Evolutionary conservation across 2,113 vertebrate genomes (phyloP), one percentile per base, ranked within the genome.

Genomic region (Ceyx margarethae): DNA sequence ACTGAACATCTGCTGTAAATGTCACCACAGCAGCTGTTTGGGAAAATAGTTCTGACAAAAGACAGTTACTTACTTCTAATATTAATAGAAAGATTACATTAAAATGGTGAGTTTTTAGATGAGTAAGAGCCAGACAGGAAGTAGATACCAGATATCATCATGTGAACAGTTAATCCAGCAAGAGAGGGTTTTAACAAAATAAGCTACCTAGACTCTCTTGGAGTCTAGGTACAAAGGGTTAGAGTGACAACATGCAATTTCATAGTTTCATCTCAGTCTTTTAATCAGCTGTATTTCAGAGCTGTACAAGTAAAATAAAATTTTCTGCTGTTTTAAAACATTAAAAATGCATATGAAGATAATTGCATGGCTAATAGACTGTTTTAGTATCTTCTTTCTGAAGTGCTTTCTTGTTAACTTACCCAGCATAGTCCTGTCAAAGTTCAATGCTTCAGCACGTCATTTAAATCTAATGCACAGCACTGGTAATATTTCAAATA

Each of bases 261-360:
- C 56, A 64, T 74, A 75, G n/a, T 91, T 77, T 46, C 12, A 51
- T 16, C 23, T 84, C 42, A 72, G 68, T 40, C n/a, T 91, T 92
- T 84, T 81, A 74, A 94, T 88, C 88, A 85, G 4, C 14, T 51
- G 4, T 81, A 67, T 54, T 95, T 89, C 72, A 94, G 65, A 86
- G 35, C 5, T 20, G 10, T 53, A 37, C 0, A 9, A 77, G 43
- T 51, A 85, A 90, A 93, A 94, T 20, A 46, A 68, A 68, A 53
- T 95, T 86, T 81, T 91, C 43, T 86, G 37, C 40, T 81, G n/a
- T 78, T 90, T 83, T 61, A 91, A 85, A 93, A 78, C 31, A 15
- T 71, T 48, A 78, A 4, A 88, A 90, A 87, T 88, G 16, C 20
- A 53, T 91, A 45, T 45, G 66, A 87, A 54, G 35, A 81, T 72